Percentiles rank a stretch among this genome's conserved stretches.
Conservation (phyloP, 2,797 vertebrate species). For the Takifugu rubripes region DNA sequence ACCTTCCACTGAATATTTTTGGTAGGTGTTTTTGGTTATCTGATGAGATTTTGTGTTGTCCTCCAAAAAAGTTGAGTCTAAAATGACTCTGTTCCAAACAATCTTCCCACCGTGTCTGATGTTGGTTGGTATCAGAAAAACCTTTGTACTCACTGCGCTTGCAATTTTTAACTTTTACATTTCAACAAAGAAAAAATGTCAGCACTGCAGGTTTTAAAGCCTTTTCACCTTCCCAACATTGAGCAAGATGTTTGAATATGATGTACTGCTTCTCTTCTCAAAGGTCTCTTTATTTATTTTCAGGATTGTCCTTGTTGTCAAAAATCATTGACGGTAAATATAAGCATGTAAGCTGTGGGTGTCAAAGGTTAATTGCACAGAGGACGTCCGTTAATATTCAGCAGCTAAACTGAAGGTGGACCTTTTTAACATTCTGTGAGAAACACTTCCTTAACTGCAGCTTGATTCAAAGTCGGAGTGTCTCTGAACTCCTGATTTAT, state of each 20-base stretch:
- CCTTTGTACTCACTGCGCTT: too few relatives aligned
- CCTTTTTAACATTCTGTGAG: slow-evolving; percentile 37
- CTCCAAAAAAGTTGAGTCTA: too few relatives aligned
- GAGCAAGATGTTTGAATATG: neutral
- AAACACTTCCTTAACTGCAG: slow-evolving; percentile 18
- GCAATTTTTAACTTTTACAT: too few relatives aligned
- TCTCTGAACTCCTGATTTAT: slow-evolving; percentile 32
- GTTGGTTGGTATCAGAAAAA: too few relatives aligned
- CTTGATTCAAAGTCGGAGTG: slow-evolving; percentile 33
- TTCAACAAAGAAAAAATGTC: too few relatives aligned
- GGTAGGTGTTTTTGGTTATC: too few relatives aligned
- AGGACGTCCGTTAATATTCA: slow-evolving; percentile 18
- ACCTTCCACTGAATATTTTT: too few relatives aligned
- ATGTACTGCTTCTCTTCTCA: slow-evolving; percentile 1
- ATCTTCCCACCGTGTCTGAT: too few relatives aligned
- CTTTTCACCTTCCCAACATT: too few relatives aligned
- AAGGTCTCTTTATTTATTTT: slow-evolving; percentile 7
- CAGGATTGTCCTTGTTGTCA: slow-evolving; percentile 11
- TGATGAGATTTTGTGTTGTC: too few relatives aligned
- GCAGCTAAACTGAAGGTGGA: slow-evolving; percentile 4
- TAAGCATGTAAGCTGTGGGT: slow-evolving; percentile 23
- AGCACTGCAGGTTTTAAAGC: too few relatives aligned
- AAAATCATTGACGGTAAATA: slow-evolving; percentile 16
- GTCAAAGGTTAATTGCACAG: slow-evolving; percentile 31
- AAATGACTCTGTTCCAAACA: too few relatives aligned